Evolutionary conservation across 1,140 invertebrate genomes (phyloP).

Genomic region (Leguminivora glycinivorella): DNA sequence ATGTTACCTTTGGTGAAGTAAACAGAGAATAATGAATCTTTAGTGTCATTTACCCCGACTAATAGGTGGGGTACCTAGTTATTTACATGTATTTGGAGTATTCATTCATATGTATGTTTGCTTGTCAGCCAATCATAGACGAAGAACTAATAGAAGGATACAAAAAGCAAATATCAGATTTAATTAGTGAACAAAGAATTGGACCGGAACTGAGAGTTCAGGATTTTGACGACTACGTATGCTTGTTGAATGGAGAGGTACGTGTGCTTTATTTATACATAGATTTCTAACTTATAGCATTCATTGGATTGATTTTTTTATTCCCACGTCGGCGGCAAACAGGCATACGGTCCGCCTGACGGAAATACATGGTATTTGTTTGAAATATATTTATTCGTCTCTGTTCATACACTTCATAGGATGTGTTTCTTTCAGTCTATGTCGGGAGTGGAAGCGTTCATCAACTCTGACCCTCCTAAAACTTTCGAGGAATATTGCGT

Average conservation of each 20-base stretch:
- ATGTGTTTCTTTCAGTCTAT: conserved; percentile 71
- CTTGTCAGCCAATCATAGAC: conserved; percentile 83
- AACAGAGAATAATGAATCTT: no score
- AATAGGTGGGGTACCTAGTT: no score
- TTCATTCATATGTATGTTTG: background rate
- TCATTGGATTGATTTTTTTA: no score
- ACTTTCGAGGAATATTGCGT: conserved; percentile 84
- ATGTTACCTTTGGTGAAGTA: no score
- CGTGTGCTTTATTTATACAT: conserved; percentile 29
- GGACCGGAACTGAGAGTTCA: conserved; percentile 84
- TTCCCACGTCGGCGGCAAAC: no score
- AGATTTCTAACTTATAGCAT: no score
- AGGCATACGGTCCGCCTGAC: no score
- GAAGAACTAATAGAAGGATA: conserved; percentile 81
- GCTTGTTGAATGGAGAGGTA: conserved; percentile 87
- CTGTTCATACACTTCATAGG: no score
- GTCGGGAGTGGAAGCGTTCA: conserved; percentile 83
- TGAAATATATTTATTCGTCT: no score
- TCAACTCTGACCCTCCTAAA: conserved; percentile 81
- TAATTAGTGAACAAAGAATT: conserved; percentile 85
- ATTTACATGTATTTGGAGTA: background rate
- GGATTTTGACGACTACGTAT: conserved; percentile 90
- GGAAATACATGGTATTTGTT: no score
- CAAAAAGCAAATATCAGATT: conserved; percentile 78
- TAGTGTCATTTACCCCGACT: no score